Percentiles rank a stretch among this genome's conserved stretches.
phyloP scores from a whole-genome alignment of 2,888 invertebrate species.

The Emmelina monodactyla region DNA sequence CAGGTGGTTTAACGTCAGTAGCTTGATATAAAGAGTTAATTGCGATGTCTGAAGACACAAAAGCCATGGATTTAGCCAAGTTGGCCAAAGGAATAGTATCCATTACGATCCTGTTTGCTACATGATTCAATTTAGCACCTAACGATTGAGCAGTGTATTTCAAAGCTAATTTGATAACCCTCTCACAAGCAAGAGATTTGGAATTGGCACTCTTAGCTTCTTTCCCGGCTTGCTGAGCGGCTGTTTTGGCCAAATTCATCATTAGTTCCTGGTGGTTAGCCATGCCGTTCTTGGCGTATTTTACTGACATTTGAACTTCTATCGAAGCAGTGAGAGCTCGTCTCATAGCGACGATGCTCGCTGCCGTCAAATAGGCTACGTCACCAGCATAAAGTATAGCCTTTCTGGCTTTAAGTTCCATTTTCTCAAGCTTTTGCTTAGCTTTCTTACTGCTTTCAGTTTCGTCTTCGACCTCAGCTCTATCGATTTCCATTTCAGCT shows the following conservation, averaged over 20 bases:
- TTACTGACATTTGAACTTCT: slow-evolving; percentile 56
- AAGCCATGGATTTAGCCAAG: slow-evolving; percentile 56
- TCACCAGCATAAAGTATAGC: slow-evolving; percentile 58
- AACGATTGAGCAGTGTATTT: slow-evolving; percentile 54
- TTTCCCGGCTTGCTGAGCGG: slow-evolving; percentile 57
- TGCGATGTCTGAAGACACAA: slow-evolving; percentile 55
- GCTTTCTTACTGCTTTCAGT: slow-evolving; percentile 38
- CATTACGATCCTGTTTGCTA: slow-evolving; percentile 55
- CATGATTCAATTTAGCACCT: slow-evolving; percentile 51
- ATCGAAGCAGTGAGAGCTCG: slow-evolving; percentile 56
- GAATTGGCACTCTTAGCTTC: slow-evolving; percentile 54
- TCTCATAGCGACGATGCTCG: slow-evolving; percentile 53
- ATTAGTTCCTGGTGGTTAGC: slow-evolving; percentile 54
- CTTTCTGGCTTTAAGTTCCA: slow-evolving; percentile 54
- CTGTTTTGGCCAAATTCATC: slow-evolving; percentile 59
- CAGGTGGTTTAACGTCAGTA: slow-evolving; percentile 49
- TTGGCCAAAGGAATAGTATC: slow-evolving; percentile 50
- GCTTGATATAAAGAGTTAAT: slow-evolving; percentile 56
- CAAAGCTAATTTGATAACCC: slow-evolving; percentile 47
- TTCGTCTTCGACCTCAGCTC: slow-evolving; percentile 36
- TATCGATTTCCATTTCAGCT: slow-evolving; percentile 51
- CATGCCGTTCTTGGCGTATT: slow-evolving; percentile 52
- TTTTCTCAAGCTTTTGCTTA: slow-evolving; percentile 41
- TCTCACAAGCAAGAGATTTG: slow-evolving; percentile 48
- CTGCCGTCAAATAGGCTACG: slow-evolving; percentile 53